Percentiles rank a stretch among this genome's conserved stretches.
Evolutionary conservation across 2,797 vertebrate genomes (phyloP).

Genomic region (Mastacembelus armatus): DNA sequence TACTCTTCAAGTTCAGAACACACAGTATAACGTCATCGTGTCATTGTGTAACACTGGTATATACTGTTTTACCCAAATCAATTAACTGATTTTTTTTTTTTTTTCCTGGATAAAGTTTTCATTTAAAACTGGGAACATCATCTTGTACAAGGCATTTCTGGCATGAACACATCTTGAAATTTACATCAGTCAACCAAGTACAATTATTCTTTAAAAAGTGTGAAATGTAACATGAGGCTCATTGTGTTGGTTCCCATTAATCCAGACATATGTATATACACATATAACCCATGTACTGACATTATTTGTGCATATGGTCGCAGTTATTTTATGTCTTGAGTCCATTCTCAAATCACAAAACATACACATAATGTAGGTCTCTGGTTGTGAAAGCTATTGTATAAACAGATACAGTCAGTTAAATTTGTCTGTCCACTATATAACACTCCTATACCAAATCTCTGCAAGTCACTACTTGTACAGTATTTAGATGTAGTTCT

Average conservation of each 20-base stretch:
- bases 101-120: background rate
- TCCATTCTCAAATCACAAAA: slow-evolving; percentile 35
- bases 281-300: slow-evolving; percentile 28
- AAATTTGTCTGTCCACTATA: slow-evolving; percentile 17
- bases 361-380: slow-evolving; percentile 23
- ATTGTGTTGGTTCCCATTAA: slow-evolving; percentile 30
- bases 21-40: background rate
- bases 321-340: slow-evolving; percentile 55
- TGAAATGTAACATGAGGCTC: slow-evolving; percentile 48
- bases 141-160: slow-evolving; percentile 95
- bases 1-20: background rate
- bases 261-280: slow-evolving; percentile 45
- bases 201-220: slow-evolving; percentile 34
- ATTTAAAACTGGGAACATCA: slow-evolving; percentile 87
- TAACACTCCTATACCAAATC: slow-evolving; percentile 9
- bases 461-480: slow-evolving; percentile 18
- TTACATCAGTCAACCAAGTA: slow-evolving; percentile 25
- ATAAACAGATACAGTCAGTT: slow-evolving; percentile 22
- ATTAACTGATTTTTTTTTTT: background rate
- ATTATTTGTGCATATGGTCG: slow-evolving; percentile 38
- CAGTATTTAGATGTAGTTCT: slow-evolving; percentile 52
- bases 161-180: slow-evolving; percentile 78
- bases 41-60: too few relatives aligned
- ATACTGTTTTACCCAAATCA: background rate
- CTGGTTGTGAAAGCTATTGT: slow-evolving; percentile 20